These are phyloP conservation scores for Halocaridina rubra DNA, from an alignment of 2,888 invertebrate species.

Conservation along the genomic window DNA sequence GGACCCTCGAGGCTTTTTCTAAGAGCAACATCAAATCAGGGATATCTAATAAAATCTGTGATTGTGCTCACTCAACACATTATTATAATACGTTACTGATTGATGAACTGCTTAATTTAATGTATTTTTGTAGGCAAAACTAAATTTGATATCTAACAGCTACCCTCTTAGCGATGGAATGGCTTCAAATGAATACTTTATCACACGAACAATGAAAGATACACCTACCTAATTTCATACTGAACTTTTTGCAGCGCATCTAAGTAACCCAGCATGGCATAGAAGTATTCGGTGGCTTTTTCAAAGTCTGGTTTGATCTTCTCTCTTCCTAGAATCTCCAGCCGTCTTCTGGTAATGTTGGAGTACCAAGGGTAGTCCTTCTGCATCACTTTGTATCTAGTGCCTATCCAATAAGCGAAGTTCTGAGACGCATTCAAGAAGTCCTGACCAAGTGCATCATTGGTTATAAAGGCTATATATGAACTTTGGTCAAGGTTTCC, in stretches of 20 bases:
- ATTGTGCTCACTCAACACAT: too few relatives aligned
- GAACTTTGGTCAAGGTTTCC: conserved; percentile 51
- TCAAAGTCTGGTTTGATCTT: conserved; percentile 58
- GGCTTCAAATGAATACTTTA: too few relatives aligned
- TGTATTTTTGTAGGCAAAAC: too few relatives aligned
- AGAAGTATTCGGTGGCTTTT: conserved; percentile 60
- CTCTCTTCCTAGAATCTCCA: conserved; percentile 37
- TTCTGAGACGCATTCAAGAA: conserved; percentile 47
- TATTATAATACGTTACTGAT: too few relatives aligned
- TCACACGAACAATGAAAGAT: too few relatives aligned
- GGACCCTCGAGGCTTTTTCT: not conserved
- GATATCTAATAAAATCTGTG: too few relatives aligned
- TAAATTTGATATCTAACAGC: too few relatives aligned
- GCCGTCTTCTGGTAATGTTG: conserved; percentile 52
- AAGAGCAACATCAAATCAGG: too few relatives aligned
- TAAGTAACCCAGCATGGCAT: conserved; percentile 55
- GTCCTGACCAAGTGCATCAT: conserved; percentile 55
- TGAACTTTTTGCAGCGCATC: conserved; percentile 55
- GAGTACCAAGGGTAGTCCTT: conserved; percentile 49
- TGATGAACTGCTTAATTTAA: too few relatives aligned
- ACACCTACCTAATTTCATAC: conserved; percentile 42
- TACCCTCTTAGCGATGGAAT: too few relatives aligned
- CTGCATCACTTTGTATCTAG: conserved; percentile 64
- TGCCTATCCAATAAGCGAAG: conserved; percentile 48
- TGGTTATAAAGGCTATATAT: conserved; percentile 55